These are phyloP conservation scores for Macaria liturata DNA, from an alignment of 2,888 invertebrate genomes.

Conservation along the genomic window DNA sequence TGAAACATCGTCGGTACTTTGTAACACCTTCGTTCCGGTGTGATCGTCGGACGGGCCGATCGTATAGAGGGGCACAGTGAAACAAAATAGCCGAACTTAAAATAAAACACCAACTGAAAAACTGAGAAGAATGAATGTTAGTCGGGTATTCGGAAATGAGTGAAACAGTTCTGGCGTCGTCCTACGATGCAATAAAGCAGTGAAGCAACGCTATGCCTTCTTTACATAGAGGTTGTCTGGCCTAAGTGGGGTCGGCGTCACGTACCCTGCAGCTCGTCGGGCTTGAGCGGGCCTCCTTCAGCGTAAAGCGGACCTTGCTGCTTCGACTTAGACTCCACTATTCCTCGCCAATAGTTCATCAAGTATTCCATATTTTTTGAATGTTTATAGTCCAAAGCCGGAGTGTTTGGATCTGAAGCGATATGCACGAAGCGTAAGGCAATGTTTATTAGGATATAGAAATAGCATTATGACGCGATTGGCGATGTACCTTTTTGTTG, in stretches of 20 bases:
- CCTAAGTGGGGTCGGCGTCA: constrained; percentile 22
- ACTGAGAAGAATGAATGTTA: constrained; percentile 48
- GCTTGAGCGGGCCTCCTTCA: constrained; percentile 72
- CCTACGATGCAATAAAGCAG: constrained; percentile 65
- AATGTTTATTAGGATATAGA: constrained; percentile 3
- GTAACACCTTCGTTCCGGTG: constrained; percentile 60
- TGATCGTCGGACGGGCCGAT: constrained; percentile 44
- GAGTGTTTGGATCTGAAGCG: constrained; percentile 40
- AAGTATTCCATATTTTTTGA: constrained; percentile 73
- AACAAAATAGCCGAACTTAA: constrained; percentile 51
- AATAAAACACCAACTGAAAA: constrained; percentile 49
- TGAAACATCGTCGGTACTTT: constrained; percentile 76
- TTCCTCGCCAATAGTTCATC: constrained; percentile 69
- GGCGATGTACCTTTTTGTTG: constrained; percentile 58
- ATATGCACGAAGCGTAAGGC: constrained; percentile 18
- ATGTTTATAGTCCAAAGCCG: constrained; percentile 47
- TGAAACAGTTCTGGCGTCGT: constrained; percentile 53
- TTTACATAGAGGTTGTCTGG: constrained; percentile 41
- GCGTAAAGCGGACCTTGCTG: constrained; percentile 67
- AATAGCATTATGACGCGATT: background rate
- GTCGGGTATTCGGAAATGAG: constrained; percentile 49
- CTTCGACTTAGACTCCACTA: constrained; percentile 56
- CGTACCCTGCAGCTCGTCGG: constrained; percentile 69
- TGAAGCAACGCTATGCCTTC: constrained; percentile 63
- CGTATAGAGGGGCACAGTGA: constrained; percentile 49